Evolutionary conservation across 2,113 vertebrate genomes (phyloP), one percentile per base, ranked within the genome.

Genomic region (Spheniscus mendiculus): DNA sequence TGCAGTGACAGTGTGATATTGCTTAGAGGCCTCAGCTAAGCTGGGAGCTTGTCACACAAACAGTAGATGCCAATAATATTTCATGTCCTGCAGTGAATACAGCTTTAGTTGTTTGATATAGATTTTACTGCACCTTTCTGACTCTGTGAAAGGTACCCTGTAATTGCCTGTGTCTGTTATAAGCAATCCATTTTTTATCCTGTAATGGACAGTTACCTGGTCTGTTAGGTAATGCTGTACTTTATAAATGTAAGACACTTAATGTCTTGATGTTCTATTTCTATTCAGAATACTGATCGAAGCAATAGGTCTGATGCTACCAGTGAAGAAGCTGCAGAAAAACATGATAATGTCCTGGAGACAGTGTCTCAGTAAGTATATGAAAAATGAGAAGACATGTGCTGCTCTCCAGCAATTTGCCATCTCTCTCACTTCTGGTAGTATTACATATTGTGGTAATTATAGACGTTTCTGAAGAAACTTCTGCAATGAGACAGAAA

Each of bases 331-430:
- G 27, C 71, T 82, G 42, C 74, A 82, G 71, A 76, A 93, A 77
- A 91, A 71, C 49, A 47, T 66, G 56, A 18, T 45, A 27, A 65
- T 56, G 12, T 69, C 14, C 27, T 72, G 63, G 81, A 77, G 38
- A 56, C 69, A 40, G 2, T 73, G 71, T 67, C 78, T 89, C 32
- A 26, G 97, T 98, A 97, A 98, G 97, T 97, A 84, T 90, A 15
- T 82, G 11, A 70, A 83, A 89, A 95, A 16, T 12, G 7, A 32
- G 71, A 66, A 62, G 6, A 10, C 5, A 0, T 6, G 1, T 9
- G 3, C 25, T 90, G 26, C 36, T 79, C 1, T 94, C 36, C 42
- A 72, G 49, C 10, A 26, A 5, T 79, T 84, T 79, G 23, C 27
- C 4, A 21, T 52, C 25, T 19, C 6, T 72, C 12, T 87, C 11